These are phyloP conservation scores for Genyomyrus donnyi DNA, from an alignment of 2,113 vertebrate genomes.

Conservation along the genomic window DNA sequence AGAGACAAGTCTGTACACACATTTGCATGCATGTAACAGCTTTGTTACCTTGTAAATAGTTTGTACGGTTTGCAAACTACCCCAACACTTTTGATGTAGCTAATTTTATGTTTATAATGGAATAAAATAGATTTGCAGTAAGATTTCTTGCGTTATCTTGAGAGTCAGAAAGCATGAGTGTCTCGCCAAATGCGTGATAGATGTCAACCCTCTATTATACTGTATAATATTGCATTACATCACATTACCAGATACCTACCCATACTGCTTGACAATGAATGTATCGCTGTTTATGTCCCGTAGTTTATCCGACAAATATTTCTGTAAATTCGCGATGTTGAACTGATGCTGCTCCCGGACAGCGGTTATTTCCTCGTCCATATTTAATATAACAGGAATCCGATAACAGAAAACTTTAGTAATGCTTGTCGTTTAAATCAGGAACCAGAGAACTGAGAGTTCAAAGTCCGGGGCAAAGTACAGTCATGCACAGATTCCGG, in stretches of 20 bases:
- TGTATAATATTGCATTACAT: neutral
- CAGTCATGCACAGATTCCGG: neutral
- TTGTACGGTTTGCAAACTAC: neutral
- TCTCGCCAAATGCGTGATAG: neutral
- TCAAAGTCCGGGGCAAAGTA: constrained; percentile 6
- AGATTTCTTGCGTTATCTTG: neutral
- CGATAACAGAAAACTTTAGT: neutral
- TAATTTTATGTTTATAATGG: neutral
- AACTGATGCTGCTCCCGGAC: constrained; percentile 71
- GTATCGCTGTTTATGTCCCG: constrained; percentile 45
- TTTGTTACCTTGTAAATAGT: neutral
- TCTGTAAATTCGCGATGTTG: constrained; percentile 52
- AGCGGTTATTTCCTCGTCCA: constrained; percentile 50
- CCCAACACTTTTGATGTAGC: neutral
- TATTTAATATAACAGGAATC: constrained; percentile 21
- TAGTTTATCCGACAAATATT: constrained; percentile 57
- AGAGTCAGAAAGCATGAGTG: neutral
- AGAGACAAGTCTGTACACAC: neutral
- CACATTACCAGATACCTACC: constrained; percentile 45
- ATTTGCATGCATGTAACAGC: neutral
- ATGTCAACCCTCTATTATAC: neutral
- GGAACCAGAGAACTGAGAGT: neutral
- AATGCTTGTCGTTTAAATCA: neutral
- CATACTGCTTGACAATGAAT: constrained; percentile 71
- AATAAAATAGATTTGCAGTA: neutral